Evolutionary conservation across 1,140 invertebrate genomes (phyloP).

Genomic region (Hylaeus volcanicus): DNA sequence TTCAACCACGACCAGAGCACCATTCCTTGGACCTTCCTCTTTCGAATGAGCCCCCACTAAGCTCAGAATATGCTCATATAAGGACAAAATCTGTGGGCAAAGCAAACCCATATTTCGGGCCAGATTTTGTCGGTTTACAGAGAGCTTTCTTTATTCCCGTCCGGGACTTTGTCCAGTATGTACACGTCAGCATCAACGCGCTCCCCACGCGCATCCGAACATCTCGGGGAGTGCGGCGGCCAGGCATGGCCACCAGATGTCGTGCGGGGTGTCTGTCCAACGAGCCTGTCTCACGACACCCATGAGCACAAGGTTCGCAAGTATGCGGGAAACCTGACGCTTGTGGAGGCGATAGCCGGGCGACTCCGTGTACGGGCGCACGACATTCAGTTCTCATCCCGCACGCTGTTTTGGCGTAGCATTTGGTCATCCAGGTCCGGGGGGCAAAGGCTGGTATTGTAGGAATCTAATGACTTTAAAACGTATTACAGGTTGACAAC

Average conservation of each 20-base stretch:
- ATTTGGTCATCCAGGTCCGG: slow-evolving; percentile 28
- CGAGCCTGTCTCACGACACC: slow-evolving; percentile 63
- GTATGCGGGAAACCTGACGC: slow-evolving; percentile 16
- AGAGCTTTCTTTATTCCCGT: slow-evolving; percentile 3
- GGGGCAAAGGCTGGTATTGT: too few species aligned
- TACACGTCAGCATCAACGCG: slow-evolving; percentile 32
- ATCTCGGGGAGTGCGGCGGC: neutral
- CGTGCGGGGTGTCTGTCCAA: slow-evolving; percentile 62
- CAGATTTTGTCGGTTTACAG: too few species aligned
- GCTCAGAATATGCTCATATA: too few species aligned
- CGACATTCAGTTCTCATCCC: neutral
- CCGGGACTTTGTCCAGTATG: slow-evolving; percentile 49
- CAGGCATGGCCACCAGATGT: slow-evolving; percentile 34
- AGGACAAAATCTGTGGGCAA: too few species aligned
- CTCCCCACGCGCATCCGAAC: slow-evolving; percentile 19
- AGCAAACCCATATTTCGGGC: too few species aligned
- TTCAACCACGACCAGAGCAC: too few species aligned
- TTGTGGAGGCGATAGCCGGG: neutral
- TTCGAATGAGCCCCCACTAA: too few species aligned
- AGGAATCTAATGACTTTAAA: too few species aligned
- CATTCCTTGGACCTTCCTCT: too few species aligned
- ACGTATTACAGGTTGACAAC: too few species aligned
- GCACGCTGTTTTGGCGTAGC: slow-evolving; percentile 45
- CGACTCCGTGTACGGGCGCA: neutral
- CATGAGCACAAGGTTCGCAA: slow-evolving; percentile 30